Evolutionary conservation across 2,113 vertebrate genomes (phyloP).

Genomic region (Chunga burmeisteri): DNA sequence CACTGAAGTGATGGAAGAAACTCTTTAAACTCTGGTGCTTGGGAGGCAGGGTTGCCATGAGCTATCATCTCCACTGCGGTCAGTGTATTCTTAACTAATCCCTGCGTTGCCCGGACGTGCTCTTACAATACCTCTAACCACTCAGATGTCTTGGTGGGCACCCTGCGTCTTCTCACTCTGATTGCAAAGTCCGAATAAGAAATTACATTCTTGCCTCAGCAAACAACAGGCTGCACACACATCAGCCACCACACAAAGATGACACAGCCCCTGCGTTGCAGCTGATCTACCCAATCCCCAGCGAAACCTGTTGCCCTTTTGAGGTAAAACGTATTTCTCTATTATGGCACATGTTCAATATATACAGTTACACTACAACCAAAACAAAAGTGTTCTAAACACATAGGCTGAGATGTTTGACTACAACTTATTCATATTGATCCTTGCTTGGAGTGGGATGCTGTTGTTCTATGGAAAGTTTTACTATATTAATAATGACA

Average conservation of each 20-base stretch:
- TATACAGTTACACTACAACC: conserved; percentile 46
- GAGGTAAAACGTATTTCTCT: conserved; percentile 59
- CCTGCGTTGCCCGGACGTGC: not conserved
- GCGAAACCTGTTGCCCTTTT: conserved; percentile 19
- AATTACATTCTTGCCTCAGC: not conserved
- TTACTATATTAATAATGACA: conserved; percentile 54
- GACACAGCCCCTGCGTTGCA: not conserved
- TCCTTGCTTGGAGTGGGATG: conserved; percentile 34
- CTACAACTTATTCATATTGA: conserved; percentile 39
- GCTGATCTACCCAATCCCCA: not conserved
- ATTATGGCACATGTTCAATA: conserved; percentile 63
- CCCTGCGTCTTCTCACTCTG: not conserved
- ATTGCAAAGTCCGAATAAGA: not conserved
- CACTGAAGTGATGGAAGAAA: not conserved
- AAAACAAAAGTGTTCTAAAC: conserved; percentile 51
- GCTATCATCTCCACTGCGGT: not conserved
- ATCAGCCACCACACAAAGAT: not conserved
- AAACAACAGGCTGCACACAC: not conserved
- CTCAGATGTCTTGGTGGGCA: not conserved
- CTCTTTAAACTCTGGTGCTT: not conserved
- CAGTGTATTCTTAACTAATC: not conserved
- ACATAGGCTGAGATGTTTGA: conserved; percentile 48
- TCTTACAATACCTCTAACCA: not conserved
- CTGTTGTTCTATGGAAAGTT: conserved; percentile 35
- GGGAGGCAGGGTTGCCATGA: not conserved